These are phyloP conservation scores for Xanthorhoe spadicearia DNA, from an alignment of 2,888 invertebrate genomes.

Conservation along the genomic window DNA sequence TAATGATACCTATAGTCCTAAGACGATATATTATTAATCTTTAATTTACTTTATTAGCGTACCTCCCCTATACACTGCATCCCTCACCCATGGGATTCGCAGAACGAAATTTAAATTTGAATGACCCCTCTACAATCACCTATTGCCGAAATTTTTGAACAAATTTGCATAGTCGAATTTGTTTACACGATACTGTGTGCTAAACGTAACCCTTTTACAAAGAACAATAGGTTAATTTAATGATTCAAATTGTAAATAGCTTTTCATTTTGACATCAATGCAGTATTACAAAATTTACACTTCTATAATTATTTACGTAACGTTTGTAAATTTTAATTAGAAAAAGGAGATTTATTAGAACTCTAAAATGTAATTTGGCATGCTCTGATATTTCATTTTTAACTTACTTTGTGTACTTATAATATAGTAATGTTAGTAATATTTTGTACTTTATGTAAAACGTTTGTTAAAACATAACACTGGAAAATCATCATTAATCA, in stretches of 20 bases:
- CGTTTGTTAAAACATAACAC: no score
- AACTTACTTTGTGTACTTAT: no score
- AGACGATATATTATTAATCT: constrained; percentile 84
- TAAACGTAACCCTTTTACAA: constrained; percentile 35
- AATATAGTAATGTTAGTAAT: no score
- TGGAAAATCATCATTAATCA: no score
- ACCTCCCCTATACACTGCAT: constrained; percentile 66
- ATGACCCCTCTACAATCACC: constrained; percentile 71
- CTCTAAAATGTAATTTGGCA: no score
- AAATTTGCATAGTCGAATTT: constrained; percentile 51
- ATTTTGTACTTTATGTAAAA: no score
- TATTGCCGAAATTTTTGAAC: constrained; percentile 62
- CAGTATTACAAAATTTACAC: not conserved
- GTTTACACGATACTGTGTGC: constrained; percentile 41
- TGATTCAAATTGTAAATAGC: constrained; percentile 11
- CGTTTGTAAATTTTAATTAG: no score
- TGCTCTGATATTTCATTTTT: no score
- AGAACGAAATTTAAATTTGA: constrained; percentile 83
- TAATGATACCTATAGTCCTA: constrained; percentile 66
- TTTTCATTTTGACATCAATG: not conserved
- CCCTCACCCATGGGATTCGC: constrained; percentile 72
- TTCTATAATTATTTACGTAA: not conserved
- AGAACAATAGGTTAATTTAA: constrained; percentile 37
- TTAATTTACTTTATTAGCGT: constrained; percentile 84
- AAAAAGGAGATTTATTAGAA: not conserved